Evolutionary conservation across 2,888 invertebrate genomes (phyloP).

Genomic region (Epirrita christyi): DNA sequence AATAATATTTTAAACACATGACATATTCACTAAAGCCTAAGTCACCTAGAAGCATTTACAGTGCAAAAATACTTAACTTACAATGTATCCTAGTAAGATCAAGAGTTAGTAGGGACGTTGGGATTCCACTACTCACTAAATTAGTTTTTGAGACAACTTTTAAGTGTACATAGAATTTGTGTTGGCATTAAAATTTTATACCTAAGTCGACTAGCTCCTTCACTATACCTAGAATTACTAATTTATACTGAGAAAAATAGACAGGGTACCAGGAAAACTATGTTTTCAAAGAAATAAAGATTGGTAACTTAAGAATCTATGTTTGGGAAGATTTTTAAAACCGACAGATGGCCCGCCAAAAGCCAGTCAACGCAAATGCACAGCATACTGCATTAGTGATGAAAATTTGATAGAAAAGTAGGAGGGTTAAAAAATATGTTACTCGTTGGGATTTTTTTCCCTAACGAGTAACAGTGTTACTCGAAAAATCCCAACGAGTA

Average conservation of each 20-base stretch:
- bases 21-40: neutral
- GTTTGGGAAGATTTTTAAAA: too few species aligned
- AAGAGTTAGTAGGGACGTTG: slow-evolving; percentile 42
- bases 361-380: too few species aligned
- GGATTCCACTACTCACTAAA: slow-evolving; percentile 48
- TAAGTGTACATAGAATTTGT: slow-evolving; percentile 50
- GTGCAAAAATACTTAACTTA: slow-evolving; percentile 8
- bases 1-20: neutral
- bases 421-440: too few species aligned
- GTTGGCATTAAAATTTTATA: slow-evolving; percentile 66
- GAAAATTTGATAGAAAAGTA: too few species aligned
- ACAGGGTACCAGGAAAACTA: neutral
- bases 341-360: too few species aligned
- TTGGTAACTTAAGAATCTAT: too few species aligned
- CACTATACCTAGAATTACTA: slow-evolving; percentile 57
- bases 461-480: too few species aligned
- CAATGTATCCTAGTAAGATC: slow-evolving; percentile 34
- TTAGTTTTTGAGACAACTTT: slow-evolving; percentile 59
- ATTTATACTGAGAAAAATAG: slow-evolving; percentile 10
- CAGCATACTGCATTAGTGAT: too few species aligned
- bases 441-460: too few species aligned
- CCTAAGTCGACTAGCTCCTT: slow-evolving; percentile 80
- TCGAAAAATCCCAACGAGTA: too few species aligned
- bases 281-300: too few species aligned
- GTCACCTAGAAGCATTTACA: slow-evolving; percentile 9